Percentiles rank a stretch among this genome's conserved stretches.
phyloP scores from a whole-genome alignment of 2,113 vertebrate species.

The Bolborhynchus lineola region DNA sequence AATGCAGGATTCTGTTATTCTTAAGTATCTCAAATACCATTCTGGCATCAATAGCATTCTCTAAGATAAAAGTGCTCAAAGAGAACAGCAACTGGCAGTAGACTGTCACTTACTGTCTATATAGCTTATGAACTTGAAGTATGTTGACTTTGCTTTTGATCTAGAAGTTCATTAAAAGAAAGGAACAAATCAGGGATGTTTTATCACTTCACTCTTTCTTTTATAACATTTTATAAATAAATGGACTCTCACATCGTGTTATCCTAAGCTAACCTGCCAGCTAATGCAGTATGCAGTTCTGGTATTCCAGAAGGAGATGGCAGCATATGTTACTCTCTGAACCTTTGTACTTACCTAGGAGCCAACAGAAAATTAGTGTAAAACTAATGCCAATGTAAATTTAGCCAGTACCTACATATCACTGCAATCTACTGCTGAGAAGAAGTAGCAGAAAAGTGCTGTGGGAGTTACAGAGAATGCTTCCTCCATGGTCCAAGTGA shows the following conservation, averaged over 20 bases:
- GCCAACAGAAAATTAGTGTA: not conserved
- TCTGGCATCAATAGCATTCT: not conserved
- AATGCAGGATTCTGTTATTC: constrained; percentile 36
- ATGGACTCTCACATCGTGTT: not conserved
- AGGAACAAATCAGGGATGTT: constrained; percentile 47
- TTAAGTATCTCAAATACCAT: constrained; percentile 22
- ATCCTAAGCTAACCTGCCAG: not conserved
- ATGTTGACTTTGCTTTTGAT: constrained; percentile 39
- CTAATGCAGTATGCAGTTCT: not conserved
- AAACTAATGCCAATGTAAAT: not conserved
- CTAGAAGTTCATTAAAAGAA: constrained; percentile 47
- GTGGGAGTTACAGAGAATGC: not conserved
- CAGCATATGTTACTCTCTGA: not conserved
- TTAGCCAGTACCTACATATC: not conserved
- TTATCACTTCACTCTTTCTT: constrained; percentile 26
- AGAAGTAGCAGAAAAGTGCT: not conserved
- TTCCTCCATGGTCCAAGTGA: not conserved
- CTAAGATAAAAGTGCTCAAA: constrained; percentile 51
- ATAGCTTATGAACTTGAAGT: not conserved
- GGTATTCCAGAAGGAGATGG: not conserved
- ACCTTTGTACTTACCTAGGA: not conserved
- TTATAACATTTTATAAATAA: constrained; percentile 62
- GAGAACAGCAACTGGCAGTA: constrained; percentile 6
- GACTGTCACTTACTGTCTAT: constrained; percentile 7
- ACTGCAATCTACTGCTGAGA: not conserved